Conservation (phyloP, 2,888 invertebrate genomes). For the Mesorhabditis belari region DNA sequence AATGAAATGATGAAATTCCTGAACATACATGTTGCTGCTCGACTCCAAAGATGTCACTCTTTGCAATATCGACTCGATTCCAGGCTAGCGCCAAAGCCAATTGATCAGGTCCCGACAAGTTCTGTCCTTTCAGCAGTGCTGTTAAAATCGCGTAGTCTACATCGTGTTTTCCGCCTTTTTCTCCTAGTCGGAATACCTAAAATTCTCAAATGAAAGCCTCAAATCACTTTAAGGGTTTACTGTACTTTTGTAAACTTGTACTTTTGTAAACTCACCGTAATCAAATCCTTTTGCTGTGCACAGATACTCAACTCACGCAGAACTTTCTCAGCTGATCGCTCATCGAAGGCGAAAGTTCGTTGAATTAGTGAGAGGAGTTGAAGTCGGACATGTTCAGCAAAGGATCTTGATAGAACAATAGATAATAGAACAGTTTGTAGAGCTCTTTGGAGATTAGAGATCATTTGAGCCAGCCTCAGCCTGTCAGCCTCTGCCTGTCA, state of each 20-base stretch:
- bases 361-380: constrained; percentile 84
- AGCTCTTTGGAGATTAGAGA: neutral
- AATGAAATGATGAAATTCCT: no score
- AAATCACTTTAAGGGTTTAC: neutral
- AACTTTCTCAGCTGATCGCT: constrained; percentile 79
- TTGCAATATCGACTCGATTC: constrained; percentile 95
- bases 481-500: no score
- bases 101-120: constrained; percentile 74
- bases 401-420: constrained; percentile 53
- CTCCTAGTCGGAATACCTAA: constrained; percentile 78
- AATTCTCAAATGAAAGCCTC: neutral
- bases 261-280: constrained; percentile 54
- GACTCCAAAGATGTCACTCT: constrained; percentile 91
- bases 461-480: no score
- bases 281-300: constrained; percentile 85
- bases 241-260: neutral
- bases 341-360: constrained; percentile 82
- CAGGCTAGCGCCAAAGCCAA: constrained; percentile 87
- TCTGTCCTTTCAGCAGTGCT: constrained; percentile 71
- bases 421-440: neutral
- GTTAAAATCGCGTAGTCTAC: constrained; percentile 92
- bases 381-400: constrained; percentile 81
- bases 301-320: constrained; percentile 87
- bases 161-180: constrained; percentile 73
- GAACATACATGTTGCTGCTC: constrained; percentile 58